phyloP scores from a whole-genome alignment of 2,113 vertebrate genomes.

The Cariama cristata region DNA sequence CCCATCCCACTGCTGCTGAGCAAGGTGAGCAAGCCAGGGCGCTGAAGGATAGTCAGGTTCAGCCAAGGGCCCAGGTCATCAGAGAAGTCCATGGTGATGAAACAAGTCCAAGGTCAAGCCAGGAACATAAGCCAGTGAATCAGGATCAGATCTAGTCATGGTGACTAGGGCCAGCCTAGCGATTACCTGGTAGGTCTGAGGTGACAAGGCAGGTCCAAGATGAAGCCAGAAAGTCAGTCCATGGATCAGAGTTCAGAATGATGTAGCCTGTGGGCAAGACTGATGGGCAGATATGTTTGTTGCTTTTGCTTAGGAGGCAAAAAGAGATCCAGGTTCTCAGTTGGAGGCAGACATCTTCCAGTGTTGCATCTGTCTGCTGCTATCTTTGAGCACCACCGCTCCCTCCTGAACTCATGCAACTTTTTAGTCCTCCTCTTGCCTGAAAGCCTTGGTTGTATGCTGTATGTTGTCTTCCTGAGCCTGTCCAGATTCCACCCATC shows the following conservation, averaged over 20 bases:
- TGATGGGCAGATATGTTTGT: neutral
- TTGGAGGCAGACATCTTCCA: neutral
- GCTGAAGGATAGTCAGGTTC: neutral
- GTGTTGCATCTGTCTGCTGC: neutral
- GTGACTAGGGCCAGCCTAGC: neutral
- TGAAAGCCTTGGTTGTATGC: neutral
- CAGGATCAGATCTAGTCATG: no score
- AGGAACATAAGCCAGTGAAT: neutral
- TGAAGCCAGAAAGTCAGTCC: neutral
- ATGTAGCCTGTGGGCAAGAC: neutral
- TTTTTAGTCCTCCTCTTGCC: neutral
- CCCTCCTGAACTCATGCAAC: rapidly evolving
- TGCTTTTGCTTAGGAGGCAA: neutral
- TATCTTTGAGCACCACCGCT: neutral
- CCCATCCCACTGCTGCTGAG: neutral
- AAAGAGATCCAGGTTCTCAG: neutral
- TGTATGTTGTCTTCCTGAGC: neutral
- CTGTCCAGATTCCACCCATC: neutral
- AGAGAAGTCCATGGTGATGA: neutral
- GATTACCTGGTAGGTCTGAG: neutral
- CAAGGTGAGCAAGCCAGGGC: neutral
- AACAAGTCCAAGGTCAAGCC: neutral
- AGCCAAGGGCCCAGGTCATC: neutral
- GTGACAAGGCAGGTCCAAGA: neutral
- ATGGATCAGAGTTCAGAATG: neutral